Conservation (phyloP, 2,113 vertebrate genomes). For the Seriola quinqueradiata region DNA sequence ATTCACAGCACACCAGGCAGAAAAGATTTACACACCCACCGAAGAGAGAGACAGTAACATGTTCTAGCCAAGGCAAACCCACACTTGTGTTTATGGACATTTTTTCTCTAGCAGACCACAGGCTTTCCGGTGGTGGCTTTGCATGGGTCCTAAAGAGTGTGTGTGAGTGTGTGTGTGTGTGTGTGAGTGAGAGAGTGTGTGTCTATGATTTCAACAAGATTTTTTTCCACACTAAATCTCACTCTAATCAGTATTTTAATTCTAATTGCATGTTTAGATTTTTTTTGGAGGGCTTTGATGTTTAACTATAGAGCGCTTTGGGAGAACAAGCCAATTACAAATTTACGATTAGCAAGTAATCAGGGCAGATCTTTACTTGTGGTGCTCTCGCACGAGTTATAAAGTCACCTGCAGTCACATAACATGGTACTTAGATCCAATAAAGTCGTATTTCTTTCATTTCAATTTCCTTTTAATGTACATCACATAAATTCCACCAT, state of each 20-base stretch:
- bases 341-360: slow-evolving; percentile 48
- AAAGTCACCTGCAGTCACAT: slow-evolving; percentile 39
- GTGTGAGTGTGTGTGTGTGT: slow-evolving; percentile 10
- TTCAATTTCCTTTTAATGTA: not conserved
- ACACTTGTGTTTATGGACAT: slow-evolving; percentile 75
- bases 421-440: not conserved
- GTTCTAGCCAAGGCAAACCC: slow-evolving; percentile 76
- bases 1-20: slow-evolving; percentile 68
- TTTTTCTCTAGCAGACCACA: slow-evolving; percentile 74
- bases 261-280: slow-evolving; percentile 63
- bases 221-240: slow-evolving; percentile 53
- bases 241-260: slow-evolving; percentile 64
- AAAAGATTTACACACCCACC: slow-evolving; percentile 74
- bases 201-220: slow-evolving; percentile 17
- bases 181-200: not conserved
- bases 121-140: slow-evolving; percentile 73
- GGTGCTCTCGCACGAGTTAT: not conserved
- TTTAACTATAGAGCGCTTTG: slow-evolving; percentile 49
- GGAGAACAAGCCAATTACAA: slow-evolving; percentile 57
- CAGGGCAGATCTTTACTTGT: slow-evolving; percentile 29
- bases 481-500: not conserved
- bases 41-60: slow-evolving; percentile 63
- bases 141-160: slow-evolving; percentile 43
- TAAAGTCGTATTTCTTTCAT: not conserved
- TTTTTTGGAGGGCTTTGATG: slow-evolving; percentile 56